Evolutionary conservation across 2,113 vertebrate species (phyloP), one percentile per base, ranked within the genome.

Genomic region (Callocephalon fimbriatum): DNA sequence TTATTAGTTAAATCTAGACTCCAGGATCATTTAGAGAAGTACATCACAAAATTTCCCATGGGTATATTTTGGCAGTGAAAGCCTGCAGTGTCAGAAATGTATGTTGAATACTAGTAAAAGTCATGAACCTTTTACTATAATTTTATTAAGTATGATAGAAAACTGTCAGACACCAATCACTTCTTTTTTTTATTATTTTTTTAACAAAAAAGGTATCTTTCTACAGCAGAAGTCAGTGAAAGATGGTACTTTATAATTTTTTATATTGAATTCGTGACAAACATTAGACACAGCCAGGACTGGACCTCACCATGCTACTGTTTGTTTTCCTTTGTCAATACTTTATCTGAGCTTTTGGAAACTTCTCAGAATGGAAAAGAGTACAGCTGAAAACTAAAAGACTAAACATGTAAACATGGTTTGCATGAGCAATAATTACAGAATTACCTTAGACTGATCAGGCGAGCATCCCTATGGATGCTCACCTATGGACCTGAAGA

Each of bases 11-110:
- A 94, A 87, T 91, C 5, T 45, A 40, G 71, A 53, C 73, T 93
- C 78, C 42, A 58, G 62, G 66, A 95, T 50, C 62, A 93, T 68
- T 97, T 86, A 86, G 65, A 79, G 77, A 90, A 93, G 16, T 8
- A 71, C 29, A 76, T 86, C 27, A 62, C 45, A 81, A 78, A 88
- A 91, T 74, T 59, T 79, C 75, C 31, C 32, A 23, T 42, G 67
- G 44, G 23, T 72, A 44, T 90, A 78, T 73, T 94, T 94, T 72
- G 63, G 14, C 7, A 92, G 59, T 32, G 67, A 84, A 92, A 93
- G 16, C 47, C 47, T 90, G 25, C 5, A 53, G 21, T 47, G 77
- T 29, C 1, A 1, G 32, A 95, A 59, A 79, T 4, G 7, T 71
- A 71, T 45, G 29, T 50, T 85, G 67, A 87, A 78, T 59, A 76